Evolutionary conservation across 2,888 invertebrate genomes (phyloP).

Genomic region (Bellardia pandia): DNA sequence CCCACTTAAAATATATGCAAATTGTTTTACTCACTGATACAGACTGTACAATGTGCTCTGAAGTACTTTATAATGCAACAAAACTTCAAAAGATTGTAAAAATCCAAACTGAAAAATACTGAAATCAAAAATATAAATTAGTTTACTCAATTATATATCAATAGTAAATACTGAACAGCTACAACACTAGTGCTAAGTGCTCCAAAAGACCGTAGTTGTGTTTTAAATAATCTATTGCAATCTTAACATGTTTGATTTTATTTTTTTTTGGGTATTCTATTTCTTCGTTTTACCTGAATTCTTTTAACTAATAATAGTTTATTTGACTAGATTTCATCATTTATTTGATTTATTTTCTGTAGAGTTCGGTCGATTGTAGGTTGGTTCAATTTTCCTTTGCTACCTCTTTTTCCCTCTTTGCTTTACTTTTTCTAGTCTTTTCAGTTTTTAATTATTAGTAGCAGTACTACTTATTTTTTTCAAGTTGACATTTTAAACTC

Average conservation of each 20-base stretch:
- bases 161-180: slow-evolving; percentile 46
- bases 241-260: slow-evolving; percentile 28
- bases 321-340: slow-evolving; percentile 31
- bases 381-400: slow-evolving; percentile 7
- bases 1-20: slow-evolving; percentile 67
- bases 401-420: background rate
- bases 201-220: background rate
- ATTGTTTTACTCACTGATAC: slow-evolving; percentile 13
- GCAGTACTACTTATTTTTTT: background rate
- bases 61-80: slow-evolving; percentile 31
- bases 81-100: slow-evolving; percentile 38
- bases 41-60: slow-evolving; percentile 30
- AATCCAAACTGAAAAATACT: slow-evolving; percentile 53
- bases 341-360: slow-evolving; percentile 17
- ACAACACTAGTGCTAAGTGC: background rate
- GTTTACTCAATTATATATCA: background rate
- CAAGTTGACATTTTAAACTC: slow-evolving; percentile 20
- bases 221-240: slow-evolving; percentile 19
- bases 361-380: slow-evolving; percentile 22
- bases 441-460: background rate
- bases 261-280: background rate
- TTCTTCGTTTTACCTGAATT: slow-evolving; percentile 1
- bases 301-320: background rate
- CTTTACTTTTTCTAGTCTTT: background rate
- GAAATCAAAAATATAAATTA: slow-evolving; percentile 26